These are phyloP conservation scores for Drosophila carrolli DNA, from an alignment of 1,140 invertebrate species.

Conservation along the genomic window DNA sequence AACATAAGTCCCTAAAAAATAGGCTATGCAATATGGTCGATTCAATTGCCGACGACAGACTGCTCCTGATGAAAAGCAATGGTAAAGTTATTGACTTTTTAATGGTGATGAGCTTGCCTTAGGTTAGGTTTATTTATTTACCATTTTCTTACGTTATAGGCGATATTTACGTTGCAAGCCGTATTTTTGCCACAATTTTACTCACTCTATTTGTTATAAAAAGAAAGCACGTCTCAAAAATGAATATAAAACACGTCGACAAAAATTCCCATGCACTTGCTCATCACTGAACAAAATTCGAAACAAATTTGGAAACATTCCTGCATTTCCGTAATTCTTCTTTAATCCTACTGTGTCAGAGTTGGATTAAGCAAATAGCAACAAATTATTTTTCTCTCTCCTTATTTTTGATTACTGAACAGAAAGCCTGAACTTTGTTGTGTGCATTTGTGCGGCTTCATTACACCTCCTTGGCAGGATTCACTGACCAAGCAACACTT, in stretches of 20 bases:
- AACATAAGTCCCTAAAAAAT: conserved; percentile 31
- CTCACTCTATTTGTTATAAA: too few species aligned
- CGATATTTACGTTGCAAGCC: neutral
- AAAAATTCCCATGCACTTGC: neutral
- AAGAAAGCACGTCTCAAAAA: too few species aligned
- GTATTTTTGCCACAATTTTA: too few species aligned
- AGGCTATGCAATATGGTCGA: conserved; percentile 31
- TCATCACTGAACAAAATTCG: neutral
- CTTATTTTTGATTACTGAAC: conserved; percentile 42
- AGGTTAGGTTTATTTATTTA: neutral
- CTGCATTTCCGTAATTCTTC: neutral
- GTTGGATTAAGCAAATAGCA: conserved; percentile 25
- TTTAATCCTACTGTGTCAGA: conserved; percentile 29
- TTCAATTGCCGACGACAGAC: conserved; percentile 11
- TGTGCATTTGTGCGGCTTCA: conserved; percentile 76
- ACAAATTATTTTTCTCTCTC: conserved; percentile 34
- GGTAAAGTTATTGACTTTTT: neutral
- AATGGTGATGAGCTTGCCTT: neutral
- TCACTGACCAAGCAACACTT: conserved; percentile 46
- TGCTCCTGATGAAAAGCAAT: neutral
- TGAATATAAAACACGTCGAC: too few species aligned
- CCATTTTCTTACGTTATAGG: neutral
- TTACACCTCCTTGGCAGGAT: conserved; percentile 50
- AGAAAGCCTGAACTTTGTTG: conserved; percentile 38
- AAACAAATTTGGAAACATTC: neutral